Conservation (phyloP, 2,113 vertebrate genomes). For the Leptobrachium ailaonicum region DNA sequence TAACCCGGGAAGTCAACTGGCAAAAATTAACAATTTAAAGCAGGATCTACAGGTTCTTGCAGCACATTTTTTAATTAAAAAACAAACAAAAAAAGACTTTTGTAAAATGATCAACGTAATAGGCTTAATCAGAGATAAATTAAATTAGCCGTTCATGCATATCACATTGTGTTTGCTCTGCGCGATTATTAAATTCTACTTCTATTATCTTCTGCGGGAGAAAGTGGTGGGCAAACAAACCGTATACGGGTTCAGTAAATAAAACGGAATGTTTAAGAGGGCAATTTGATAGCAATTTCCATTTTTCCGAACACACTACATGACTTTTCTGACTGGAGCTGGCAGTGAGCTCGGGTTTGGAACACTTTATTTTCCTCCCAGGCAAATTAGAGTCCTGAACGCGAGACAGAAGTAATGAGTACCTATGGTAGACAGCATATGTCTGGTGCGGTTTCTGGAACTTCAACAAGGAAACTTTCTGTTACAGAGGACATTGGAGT, state of each 20-base stretch:
- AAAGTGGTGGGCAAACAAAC: slow-evolving; percentile 70
- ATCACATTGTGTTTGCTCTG: slow-evolving; percentile 72
- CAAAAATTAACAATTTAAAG: slow-evolving; percentile 76
- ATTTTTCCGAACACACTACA: slow-evolving; percentile 57
- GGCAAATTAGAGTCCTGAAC: slow-evolving; percentile 61
- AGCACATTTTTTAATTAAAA: slow-evolving; percentile 83
- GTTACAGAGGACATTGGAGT: slow-evolving; percentile 46
- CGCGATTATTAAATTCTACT: slow-evolving; percentile 76
- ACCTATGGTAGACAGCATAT: slow-evolving; percentile 62
- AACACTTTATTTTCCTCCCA: slow-evolving; percentile 54
- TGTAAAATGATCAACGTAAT: slow-evolving; percentile 81
- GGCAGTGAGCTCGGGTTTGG: slow-evolving; percentile 56
- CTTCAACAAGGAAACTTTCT: slow-evolving; percentile 56
- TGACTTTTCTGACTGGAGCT: slow-evolving; percentile 57
- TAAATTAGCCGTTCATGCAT: slow-evolving; percentile 81
- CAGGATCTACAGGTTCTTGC: slow-evolving; percentile 75
- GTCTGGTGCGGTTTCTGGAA: slow-evolving; percentile 55
- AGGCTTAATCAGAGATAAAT: slow-evolving; percentile 84
- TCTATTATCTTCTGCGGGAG: slow-evolving; percentile 70
- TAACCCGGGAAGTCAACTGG: slow-evolving; percentile 66
- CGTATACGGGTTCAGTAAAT: slow-evolving; percentile 65
- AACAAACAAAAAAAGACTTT: slow-evolving; percentile 76
- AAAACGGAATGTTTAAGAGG: slow-evolving; percentile 66
- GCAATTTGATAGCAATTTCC: slow-evolving; percentile 53
- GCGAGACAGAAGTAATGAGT: slow-evolving; percentile 61